Base-by-base conservation (phyloP, 2,888 invertebrate species). In the Spilosoma lubricipeda region DNA sequence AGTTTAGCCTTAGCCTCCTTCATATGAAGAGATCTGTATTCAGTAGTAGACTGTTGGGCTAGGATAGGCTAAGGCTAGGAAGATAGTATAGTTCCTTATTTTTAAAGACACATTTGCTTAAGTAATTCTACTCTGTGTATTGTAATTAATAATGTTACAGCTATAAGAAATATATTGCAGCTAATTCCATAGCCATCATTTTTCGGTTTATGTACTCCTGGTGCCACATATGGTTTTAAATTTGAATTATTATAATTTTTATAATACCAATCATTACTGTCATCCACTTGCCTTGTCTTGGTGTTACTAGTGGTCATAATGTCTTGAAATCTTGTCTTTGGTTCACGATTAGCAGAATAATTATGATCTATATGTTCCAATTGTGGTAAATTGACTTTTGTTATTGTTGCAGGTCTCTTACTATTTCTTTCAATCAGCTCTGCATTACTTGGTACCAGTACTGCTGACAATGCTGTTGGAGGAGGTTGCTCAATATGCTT, bases 211-310 rank as follows among this genome's bases (percentile, higher is more conserved):
- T 91, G 88, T 70, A 95, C 89, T 69, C 92, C 94, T 52, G 96
- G 95, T 78, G 93, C 95, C 77, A 96, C 87, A 84, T 95, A 96
- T 2, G 96, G 95, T 81, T 95, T 92, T 82, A 96, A 86, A 85
- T 95, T 93, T 42, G 95, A 96, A 86, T 97, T 97, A 90, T 98
- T 98, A 88, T 98, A 98, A 90, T 98, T 98, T 81, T 97, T 97
- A 90, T 98, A 98, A 91, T 98, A 98, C 98, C 98, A 98, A 84
- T 97, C 97, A 93, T 97, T 97, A 70, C 96, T 97, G 70, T 96
- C 95, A 80, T 96, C 96, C 23, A 94, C 92, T 82, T 92, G 90
- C 84, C 90, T 92, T 42, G 93, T 92, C 80, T 96, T 96, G 59
- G 96, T 95, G 67, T 90, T 95, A 75, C 90, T 93, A 33, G 93